Conservation (phyloP, 2,113 vertebrate genomes). For the Campylorhamphus procurvoides region DNA sequence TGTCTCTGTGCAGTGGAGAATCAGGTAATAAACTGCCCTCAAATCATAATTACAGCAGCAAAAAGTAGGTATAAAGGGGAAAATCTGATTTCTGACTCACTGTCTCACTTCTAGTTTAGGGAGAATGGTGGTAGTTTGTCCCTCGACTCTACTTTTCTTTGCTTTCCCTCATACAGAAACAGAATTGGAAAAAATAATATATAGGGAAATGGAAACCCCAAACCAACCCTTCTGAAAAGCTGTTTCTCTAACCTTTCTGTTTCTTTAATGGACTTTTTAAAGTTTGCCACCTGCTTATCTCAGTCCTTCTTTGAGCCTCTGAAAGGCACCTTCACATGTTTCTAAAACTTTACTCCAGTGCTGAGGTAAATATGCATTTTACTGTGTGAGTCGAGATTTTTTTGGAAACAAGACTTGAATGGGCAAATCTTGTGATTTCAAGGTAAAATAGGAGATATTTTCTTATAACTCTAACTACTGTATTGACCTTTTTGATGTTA, state of each 20-base stretch:
- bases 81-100: background rate
- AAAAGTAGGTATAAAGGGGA: background rate
- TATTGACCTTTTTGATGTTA: background rate
- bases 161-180: background rate
- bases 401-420: background rate
- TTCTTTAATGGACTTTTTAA: background rate
- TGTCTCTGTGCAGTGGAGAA: background rate
- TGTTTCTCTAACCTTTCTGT: background rate
- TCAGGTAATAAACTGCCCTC: background rate
- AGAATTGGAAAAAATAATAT: background rate
- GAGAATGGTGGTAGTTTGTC: background rate
- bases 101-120: background rate
- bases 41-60: background rate
- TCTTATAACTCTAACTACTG: background rate
- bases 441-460: background rate
- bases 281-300: background rate
- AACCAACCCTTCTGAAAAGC: background rate
- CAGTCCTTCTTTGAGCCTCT: background rate
- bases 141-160: background rate
- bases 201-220: background rate
- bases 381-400: background rate
- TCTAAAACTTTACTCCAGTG: background rate
- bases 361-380: background rate
- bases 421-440: background rate
- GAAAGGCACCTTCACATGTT: background rate